Evolutionary conservation across 2,113 vertebrate genomes (phyloP), one percentile per base, ranked within the genome.

Genomic region (Anguilla rostrata): DNA sequence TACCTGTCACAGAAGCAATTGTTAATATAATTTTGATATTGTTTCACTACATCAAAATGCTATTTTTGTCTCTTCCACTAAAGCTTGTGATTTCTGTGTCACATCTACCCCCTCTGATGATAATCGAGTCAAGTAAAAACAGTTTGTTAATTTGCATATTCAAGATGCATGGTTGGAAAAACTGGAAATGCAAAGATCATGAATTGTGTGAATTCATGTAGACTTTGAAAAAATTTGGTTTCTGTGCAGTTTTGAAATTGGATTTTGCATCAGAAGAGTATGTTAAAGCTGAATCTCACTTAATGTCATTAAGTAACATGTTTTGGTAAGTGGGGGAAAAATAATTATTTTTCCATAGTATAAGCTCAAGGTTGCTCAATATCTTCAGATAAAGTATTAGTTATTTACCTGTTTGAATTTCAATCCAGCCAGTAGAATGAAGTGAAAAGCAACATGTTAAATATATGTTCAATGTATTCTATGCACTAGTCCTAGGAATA

Each of bases 11-110:
- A 75, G 9, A 75, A 34, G 71, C 26, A 34, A 29, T 75, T 75
- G 26, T 75, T 29, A 75, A 75, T 75, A 75, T 7, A 22, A 34
- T 34, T 75, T 29, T 75, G 71, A 71, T 71, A 71, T n/a, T 75
- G 71, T 75, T 75, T 29, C 71, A 34, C n/a, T 75, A 29, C 11
- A 2, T 75, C 71, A 75, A 34, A 75, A 75, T 34, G 71, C 26
- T 75, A 75, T 75, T 75, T 75, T 75, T 75, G 71, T 75, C n/a
- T 75, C 71, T n/a, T 75, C 71, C 11, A 9, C 71, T 75, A 26
- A 75, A 29, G 71, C 26, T 34, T 12, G 71, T 75, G 34, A 75
- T 75, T 75, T 75, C 3, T 26, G 63, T 22, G 71, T 75, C 26
- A 29, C 11, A 75, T 75, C 71, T 75, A 9, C 71, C 71, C 71